Evolutionary conservation across 2,888 invertebrate genomes (phyloP), one percentile per base, ranked within the genome.

Genomic region (Drosophila villosipedis): DNA sequence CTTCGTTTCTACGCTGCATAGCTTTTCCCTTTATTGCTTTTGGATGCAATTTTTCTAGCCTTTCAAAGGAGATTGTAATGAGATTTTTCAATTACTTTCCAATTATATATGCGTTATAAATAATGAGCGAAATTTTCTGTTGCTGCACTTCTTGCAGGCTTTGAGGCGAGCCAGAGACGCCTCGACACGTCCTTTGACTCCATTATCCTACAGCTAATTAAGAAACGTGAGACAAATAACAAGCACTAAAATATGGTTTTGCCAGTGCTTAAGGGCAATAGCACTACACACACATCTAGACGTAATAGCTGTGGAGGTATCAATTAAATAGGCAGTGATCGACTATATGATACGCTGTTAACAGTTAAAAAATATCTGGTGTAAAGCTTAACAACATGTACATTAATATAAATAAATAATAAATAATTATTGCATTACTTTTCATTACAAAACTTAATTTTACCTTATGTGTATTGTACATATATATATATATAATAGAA

Each of bases 211-310:
- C 70, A 78, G 90, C 91, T 89, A 89, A 91, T 89, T 89, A 89
- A 83, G 89, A 91, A 89, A 91, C 91, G 89, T 90, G 91, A 89
- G 79, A 86, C 84, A 89, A 91, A 89, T 89, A 89, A 86, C 91
- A 91, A 90, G 77, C 76, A 76, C 62, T 74, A 66, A 80, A 83
- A 78, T 85, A 89, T 75, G 75, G 88, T 88, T 90, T 67, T 76
- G 72, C 60, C 39, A 58, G 55, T 41, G 72, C 72, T 64, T 49
- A 55, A 66, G 52, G 35, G 30, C 43, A 31, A 28, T 39, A 67
- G 4, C 30, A 39, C 41, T 7, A 33, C 33, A 49, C 14, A 33
- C 35, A 30, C 10, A 41, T 4, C 58, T 28, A 30, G 12, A 64
- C 19, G n/a, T 19, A 28, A 9, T 19, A 31, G 5, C 5, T 50